Base-by-base conservation (phyloP, 2,797 vertebrate genomes). In the Graptemys geographica region DNA sequence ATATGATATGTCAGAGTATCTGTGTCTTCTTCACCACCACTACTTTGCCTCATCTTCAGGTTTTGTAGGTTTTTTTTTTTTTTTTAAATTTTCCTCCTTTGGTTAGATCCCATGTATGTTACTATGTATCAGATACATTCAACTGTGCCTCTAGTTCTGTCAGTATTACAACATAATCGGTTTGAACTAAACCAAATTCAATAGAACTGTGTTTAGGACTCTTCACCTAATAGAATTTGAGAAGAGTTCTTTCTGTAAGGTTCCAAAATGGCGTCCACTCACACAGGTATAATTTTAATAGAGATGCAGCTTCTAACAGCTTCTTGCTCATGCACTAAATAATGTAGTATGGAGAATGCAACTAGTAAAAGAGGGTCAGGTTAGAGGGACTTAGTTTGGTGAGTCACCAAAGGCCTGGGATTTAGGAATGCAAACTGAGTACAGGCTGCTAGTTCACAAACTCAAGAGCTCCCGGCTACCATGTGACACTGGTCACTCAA, bases 381-480 rank as follows among this genome's bases (percentile, higher is more conserved):
- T 19, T 81, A 18, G 52, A 93, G 69, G 0, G 65, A 79, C 28
- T 41, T 0, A 0, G 1, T 59, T 93, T 81, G 33, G 10, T 57
- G 12, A 25, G 25, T 47, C 72, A 76, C 41, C 72, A 76, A 41
- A 76, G 44, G 23, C 41, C 23, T 44, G 19, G n/a, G 69, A 10
- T 25, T 41, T 1, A 51, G 3, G 44, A 33, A 6, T 57, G 16
- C 3, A 85, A 90, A 6, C 6, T 85, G 53, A 59, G n/a, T 79
- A 25, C 19, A 27, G 55, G 3, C 33, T 0, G 0, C 4, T 79
- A 76, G 13, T 8, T 76, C 25, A 27, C 6, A 47, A 44, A 47
- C 44, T 76, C 72, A 27, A 76, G 72, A 28, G 41, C 13, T 25
- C 41, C 41, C 6, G 13, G 41, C 41, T 23, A 27, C 12, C 25